Base-by-base conservation (phyloP, 2,888 invertebrate species). In the Mythimna ferrago region DNA sequence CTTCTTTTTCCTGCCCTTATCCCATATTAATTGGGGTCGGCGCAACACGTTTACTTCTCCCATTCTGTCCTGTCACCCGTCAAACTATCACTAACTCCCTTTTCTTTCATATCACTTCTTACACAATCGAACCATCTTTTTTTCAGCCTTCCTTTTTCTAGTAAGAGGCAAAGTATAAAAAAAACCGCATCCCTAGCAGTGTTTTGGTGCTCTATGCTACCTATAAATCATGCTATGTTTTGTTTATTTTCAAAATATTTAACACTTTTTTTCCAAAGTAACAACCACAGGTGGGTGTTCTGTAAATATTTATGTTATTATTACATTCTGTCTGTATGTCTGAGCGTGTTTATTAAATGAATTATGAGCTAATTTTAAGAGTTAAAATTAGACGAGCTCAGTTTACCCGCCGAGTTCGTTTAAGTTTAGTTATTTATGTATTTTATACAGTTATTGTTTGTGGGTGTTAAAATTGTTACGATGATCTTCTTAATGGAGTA, bases 191-290 rank as follows among this genome's bases (percentile, higher is more conserved):
- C 1, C 38, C 6, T 11, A 21, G 38, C 6, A n/a, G 1, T 21
- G 10, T 60, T 38, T 6, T 2, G 1, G 6, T 48, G 3, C 21
- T 61, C 61, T 61, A 0, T 66, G 56, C 16, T 64, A 32, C 51
- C 19, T 1, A 82, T 85, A 87, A 87, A 84, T 84, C 87, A 66
- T 62, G 5, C 3, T 53, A 4, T 14, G 48, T 61, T 53, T 63
- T 76, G 82, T 86, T 82, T 84, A 82, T 79, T 86, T 77, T 75
- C 58, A 64, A 76, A 86, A 85, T 85, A 85, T 84, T 84, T 85
- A 80, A 76, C 83, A 77, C 75, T 73, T 77, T 73, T 81, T 82
- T 80, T 71, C 60, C 65, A 75, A 74, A 77, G 61, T 70, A 85
- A 75, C 85, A 57, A 68, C 74, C 71, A 51, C 82, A 78, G 82